Conservation (phyloP, 1,140 invertebrate genomes). For the Sinonovacula constricta region DNA sequence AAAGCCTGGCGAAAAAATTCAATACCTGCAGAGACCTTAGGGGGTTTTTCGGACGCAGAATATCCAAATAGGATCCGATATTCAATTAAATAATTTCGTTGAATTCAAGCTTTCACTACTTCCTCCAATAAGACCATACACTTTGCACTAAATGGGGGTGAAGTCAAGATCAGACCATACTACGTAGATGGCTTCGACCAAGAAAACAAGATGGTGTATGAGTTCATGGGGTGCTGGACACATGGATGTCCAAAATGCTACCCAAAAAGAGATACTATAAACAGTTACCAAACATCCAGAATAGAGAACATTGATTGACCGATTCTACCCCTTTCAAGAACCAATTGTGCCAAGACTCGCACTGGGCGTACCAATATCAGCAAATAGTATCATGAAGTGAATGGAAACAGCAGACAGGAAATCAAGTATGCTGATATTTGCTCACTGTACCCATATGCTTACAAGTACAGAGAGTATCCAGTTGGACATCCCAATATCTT, state of each 20-base stretch:
- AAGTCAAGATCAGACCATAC: not conserved
- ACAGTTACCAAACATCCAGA: not conserved
- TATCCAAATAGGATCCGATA: not conserved
- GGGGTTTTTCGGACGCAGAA: not conserved
- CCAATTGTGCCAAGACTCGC: not conserved
- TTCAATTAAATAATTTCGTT: not conserved
- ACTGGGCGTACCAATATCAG: not conserved
- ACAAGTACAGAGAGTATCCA: too few relatives aligned
- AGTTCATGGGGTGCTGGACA: not conserved
- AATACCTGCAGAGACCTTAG: not conserved
- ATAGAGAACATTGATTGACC: not conserved
- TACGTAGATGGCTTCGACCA: not conserved
- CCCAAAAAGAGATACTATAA: not conserved
- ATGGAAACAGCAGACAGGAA: too few relatives aligned
- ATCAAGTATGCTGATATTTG: too few relatives aligned
- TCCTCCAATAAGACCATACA: not conserved
- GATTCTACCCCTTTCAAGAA: not conserved
- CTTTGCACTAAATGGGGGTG: constrained; percentile 12
- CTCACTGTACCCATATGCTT: too few relatives aligned
- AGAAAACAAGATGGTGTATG: not conserved
- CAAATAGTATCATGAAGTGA: not conserved
- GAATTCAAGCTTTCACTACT: not conserved
- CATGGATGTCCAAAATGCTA: constrained; percentile 11
- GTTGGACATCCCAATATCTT: too few relatives aligned
- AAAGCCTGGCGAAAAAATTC: constrained; percentile 18